Conservation (phyloP, 2,113 vertebrate species). For the Poicephalus meyeri region DNA sequence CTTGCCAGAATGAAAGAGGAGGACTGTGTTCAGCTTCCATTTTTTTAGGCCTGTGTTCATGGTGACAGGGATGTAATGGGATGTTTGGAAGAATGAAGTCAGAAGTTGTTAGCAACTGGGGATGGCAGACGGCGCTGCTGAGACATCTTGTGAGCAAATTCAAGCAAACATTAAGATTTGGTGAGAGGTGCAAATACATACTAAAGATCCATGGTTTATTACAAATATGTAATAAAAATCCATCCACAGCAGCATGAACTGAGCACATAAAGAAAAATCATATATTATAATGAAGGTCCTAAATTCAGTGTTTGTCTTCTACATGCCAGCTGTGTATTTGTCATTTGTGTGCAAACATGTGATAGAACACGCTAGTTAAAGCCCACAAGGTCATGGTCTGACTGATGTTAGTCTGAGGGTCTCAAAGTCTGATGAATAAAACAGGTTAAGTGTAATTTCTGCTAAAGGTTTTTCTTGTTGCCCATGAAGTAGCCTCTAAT, state of each 20-base stretch:
- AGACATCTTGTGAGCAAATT: background rate
- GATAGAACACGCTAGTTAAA: background rate
- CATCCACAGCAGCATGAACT: background rate
- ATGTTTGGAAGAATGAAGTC: background rate
- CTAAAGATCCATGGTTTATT: background rate
- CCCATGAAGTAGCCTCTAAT: background rate
- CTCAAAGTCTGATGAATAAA: background rate
- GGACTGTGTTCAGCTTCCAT: background rate
- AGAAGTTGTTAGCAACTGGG: background rate
- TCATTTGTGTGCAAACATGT: background rate
- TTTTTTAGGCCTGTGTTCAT: background rate
- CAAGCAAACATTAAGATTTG: background rate
- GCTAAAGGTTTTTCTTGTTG: background rate
- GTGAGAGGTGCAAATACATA: background rate
- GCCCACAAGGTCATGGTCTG: background rate
- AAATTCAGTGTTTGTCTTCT: background rate
- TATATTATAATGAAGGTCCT: background rate
- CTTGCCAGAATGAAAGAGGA: background rate
- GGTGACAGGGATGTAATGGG: background rate
- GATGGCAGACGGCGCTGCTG: background rate
- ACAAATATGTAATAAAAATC: too few species aligned
- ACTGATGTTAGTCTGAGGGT: background rate
- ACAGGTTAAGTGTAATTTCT: background rate
- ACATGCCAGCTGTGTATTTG: background rate
- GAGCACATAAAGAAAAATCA: background rate